Base-by-base conservation (phyloP, 2,113 vertebrate genomes). In the Hepsetus odoe region DNA sequence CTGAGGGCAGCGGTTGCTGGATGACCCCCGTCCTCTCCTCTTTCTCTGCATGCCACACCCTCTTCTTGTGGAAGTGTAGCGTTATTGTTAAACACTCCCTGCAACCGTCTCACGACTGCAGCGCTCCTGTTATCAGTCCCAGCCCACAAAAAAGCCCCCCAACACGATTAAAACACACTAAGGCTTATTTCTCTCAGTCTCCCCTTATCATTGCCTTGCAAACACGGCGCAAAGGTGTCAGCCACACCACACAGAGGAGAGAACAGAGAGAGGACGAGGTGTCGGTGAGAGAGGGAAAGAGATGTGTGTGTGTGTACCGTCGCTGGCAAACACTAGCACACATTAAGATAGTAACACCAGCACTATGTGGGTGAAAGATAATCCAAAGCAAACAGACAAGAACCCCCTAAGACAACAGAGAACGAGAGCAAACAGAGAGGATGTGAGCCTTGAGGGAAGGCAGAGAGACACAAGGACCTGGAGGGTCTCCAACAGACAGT, bases 301-400 rank as follows among this genome's bases (percentile, higher is more conserved):
- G 28, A 35, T 46, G 70, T 76, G 76, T 70, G 76, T 28, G 2
- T 74, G 42, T n/a, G 55, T 61, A n/a, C 30, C 46, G 32, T 1
- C 28, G 42, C 38, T 64, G n/a, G 75, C 69, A 67, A n/a, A 67
- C 66, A 49, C 67, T 83, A 80, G 86, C 6, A 33, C 44, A 76
- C 30, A 74, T 83, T 79, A 85, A 85, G 85, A 87, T 83, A 71
- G 81, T 72, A 77, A 77, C 76, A 79, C 80, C 83, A 68, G 76
- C 22, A 22, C 81, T 76, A 86, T 88, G 86, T 77, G 38, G 73
- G 66, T 72, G 69, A 67, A 75, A 87, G 87, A 89, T 90, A 89
- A 88, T 85, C 77, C 74, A 79, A 62, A 85, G 53, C 75, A 82
- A 69, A 81, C 82, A 85, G 18, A 77, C 44, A 32, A 69, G 67